These are phyloP conservation scores for Saccopteryx bilineata DNA, from an alignment of 2,113 vertebrate species.

Conservation along the genomic window DNA sequence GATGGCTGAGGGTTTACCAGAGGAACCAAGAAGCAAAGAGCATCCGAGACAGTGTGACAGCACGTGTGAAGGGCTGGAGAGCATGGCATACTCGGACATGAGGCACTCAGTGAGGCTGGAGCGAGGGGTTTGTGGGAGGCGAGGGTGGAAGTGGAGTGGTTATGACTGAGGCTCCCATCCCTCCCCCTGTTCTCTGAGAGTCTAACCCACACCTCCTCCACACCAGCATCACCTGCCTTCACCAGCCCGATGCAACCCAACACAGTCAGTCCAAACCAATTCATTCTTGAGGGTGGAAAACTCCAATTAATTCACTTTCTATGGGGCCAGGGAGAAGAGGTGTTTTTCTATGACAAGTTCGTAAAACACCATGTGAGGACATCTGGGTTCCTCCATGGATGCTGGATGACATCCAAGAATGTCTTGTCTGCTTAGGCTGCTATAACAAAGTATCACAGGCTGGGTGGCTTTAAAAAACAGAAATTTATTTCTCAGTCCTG, in stretches of 20 bases:
- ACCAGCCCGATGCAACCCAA: not conserved
- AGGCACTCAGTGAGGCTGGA: not conserved
- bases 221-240: not conserved
- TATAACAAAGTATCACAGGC: not conserved
- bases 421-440: not conserved
- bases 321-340: not conserved
- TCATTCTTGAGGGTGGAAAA: not conserved
- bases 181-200: accelerated
- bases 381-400: not conserved
- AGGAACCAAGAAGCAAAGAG: not conserved
- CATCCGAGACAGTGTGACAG: not conserved
- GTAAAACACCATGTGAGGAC: not conserved
- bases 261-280: not conserved
- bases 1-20: not conserved
- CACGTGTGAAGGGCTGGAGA: not conserved
- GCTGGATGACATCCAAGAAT: not conserved
- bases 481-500: not conserved
- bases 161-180: accelerated
- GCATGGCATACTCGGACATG: not conserved
- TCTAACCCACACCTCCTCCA: accelerated
- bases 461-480: not conserved
- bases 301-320: not conserved
- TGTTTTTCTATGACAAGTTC: not conserved
- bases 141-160: no score
- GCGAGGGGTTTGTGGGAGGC: not conserved